Conservation (phyloP, 2,888 invertebrate genomes). For the Operophtera brumata region DNA sequence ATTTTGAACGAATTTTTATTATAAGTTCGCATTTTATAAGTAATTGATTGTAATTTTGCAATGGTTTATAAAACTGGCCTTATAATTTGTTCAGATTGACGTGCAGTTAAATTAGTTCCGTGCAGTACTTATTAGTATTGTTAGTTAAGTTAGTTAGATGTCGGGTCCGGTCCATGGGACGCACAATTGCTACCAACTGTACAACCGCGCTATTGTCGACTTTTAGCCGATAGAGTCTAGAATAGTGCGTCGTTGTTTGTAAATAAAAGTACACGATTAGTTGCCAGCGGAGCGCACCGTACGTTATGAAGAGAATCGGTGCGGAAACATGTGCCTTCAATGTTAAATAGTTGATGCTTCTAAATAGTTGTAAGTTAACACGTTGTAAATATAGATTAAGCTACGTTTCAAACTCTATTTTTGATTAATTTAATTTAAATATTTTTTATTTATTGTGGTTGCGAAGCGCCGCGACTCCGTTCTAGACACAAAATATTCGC, state of each 20-base stretch:
- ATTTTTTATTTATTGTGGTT: conserved; percentile 71
- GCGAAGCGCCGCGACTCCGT: conserved; percentile 41
- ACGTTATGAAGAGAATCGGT: conserved; percentile 66
- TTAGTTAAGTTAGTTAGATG: conserved; percentile 24
- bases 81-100: conserved; percentile 25
- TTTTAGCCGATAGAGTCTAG: conserved; percentile 35
- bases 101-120: conserved; percentile 38
- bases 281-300: conserved; percentile 62
- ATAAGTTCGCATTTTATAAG: conserved; percentile 14
- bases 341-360: conserved; percentile 80
- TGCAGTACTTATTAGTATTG: conserved; percentile 43
- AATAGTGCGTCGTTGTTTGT: conserved; percentile 42
- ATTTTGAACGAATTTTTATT: conserved; percentile 23
- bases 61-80: conserved; percentile 18
- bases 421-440: conserved; percentile 72
- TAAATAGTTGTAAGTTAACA: conserved; percentile 73
- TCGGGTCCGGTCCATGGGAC: conserved; percentile 58
- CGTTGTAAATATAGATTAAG: conserved; percentile 75
- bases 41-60: conserved; percentile 5
- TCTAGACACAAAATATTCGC: conserved; percentile 19
- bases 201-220: conserved; percentile 27
- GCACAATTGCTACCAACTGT: conserved; percentile 19
- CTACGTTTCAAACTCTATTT: conserved; percentile 72
- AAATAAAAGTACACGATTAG: conserved; percentile 47
- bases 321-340: conserved; percentile 81